These are phyloP conservation scores for Synergus japonicus DNA, from an alignment of 2,888 invertebrate species.

Conservation along the genomic window DNA sequence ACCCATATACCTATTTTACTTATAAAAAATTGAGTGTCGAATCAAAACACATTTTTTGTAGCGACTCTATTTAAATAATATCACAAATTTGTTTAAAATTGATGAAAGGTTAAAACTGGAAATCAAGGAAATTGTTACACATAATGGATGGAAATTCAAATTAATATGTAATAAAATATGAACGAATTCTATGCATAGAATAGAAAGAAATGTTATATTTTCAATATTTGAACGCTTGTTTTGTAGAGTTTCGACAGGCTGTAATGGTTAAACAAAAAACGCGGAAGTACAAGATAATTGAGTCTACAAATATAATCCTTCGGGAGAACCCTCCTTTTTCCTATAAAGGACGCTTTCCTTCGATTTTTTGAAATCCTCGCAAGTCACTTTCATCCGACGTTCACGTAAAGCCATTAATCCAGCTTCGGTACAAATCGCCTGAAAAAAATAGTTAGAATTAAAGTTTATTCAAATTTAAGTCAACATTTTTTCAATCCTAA, in stretches of 20 bases:
- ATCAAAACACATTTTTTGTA: too few relatives aligned
- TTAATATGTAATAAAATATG: neutral
- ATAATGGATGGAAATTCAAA: neutral
- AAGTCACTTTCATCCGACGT: conserved; percentile 99
- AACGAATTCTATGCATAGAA: too few relatives aligned
- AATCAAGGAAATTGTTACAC: neutral
- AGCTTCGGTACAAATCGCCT: conserved; percentile 99
- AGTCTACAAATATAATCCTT: conserved; percentile 96
- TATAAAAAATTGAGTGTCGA: too few relatives aligned
- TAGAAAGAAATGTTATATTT: too few relatives aligned
- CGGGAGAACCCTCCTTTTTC: conserved; percentile 99
- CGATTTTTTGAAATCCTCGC: conserved; percentile 99
- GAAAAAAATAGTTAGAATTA: conserved; percentile 61
- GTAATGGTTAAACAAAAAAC: conserved; percentile 36
- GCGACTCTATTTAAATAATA: too few relatives aligned
- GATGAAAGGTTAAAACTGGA: conserved; percentile 10
- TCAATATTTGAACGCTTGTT: too few relatives aligned
- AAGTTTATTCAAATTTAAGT: too few relatives aligned
- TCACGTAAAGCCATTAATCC: conserved; percentile 98
- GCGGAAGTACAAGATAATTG: conserved; percentile 23
- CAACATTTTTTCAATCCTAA: too few relatives aligned
- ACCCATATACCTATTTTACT: too few relatives aligned
- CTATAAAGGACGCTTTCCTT: conserved; percentile 99
- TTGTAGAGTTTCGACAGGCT: too few relatives aligned
- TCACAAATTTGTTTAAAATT: conserved; percentile 41